A percentile compares a stretch with the other conserved stretches of the same genome.
Evolutionary conservation across 2,113 vertebrate species (phyloP).

Genomic region (Oreotragus oreotragus): DNA sequence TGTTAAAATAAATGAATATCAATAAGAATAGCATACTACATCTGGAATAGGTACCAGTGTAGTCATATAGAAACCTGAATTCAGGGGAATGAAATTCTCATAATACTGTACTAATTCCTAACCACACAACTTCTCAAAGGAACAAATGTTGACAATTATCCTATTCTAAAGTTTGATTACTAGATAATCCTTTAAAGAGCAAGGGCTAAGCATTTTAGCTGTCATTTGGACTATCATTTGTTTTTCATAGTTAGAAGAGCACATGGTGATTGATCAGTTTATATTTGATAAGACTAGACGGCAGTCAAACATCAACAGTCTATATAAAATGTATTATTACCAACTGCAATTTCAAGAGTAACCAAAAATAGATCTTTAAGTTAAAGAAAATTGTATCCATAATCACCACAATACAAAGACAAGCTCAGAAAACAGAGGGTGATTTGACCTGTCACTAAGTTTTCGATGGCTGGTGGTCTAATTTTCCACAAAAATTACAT

Average conservation of each 20-base stretch:
- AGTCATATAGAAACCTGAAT: not conserved
- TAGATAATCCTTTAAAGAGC: constrained; percentile 22
- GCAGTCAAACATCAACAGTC: not conserved
- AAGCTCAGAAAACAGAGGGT: not conserved
- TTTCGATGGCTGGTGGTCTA: not conserved
- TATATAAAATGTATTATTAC: not conserved
- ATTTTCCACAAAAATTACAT: constrained; percentile 47
- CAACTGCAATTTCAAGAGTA: not conserved
- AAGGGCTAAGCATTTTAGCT: not conserved
- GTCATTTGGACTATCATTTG: not conserved
- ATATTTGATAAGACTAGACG: not conserved
- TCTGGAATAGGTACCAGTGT: not conserved
- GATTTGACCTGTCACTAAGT: constrained; percentile 38
- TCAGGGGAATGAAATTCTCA: not conserved
- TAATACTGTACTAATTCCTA: not conserved
- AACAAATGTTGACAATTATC: not conserved
- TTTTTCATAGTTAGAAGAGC: constrained; percentile 6
- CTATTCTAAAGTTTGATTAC: constrained; percentile 12
- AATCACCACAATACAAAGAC: not conserved
- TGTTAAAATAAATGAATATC: constrained; percentile 22
- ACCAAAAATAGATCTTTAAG: not conserved
- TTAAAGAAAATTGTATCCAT: not conserved
- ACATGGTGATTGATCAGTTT: not conserved
- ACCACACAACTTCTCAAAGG: not conserved
- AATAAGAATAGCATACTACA: not conserved